Evolutionary conservation across 2,113 vertebrate species (phyloP).

Genomic region (Cyanoramphus novaezelandiae): DNA sequence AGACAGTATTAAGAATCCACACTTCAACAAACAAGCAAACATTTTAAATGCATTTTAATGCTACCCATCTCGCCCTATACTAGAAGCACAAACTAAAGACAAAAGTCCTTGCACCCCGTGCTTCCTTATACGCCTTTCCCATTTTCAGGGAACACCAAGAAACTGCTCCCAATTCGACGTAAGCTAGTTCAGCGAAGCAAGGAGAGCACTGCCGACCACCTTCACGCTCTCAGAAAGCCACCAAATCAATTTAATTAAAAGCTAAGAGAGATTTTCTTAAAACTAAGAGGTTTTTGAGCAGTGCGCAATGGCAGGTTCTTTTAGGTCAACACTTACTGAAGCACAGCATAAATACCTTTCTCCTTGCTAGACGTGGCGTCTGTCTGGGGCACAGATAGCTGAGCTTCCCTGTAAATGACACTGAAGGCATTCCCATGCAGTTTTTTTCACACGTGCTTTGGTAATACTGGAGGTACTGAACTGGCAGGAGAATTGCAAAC

Average conservation of each 20-base stretch:
- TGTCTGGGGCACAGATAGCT: neutral
- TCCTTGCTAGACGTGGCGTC: neutral
- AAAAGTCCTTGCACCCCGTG: neutral
- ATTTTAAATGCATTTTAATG: neutral
- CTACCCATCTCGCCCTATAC: neutral
- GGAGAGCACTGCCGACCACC: neutral
- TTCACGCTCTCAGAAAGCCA: neutral
- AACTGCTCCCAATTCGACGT: neutral
- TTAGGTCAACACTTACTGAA: neutral
- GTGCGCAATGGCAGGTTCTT: neutral
- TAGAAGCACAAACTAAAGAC: neutral
- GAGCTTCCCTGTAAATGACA: neutral
- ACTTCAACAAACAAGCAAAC: neutral
- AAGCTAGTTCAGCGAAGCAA: neutral
- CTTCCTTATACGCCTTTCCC: neutral
- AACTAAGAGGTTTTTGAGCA: neutral
- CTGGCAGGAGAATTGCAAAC: neutral
- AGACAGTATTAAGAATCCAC: neutral
- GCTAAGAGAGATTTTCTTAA: neutral
- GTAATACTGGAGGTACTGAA: neutral
- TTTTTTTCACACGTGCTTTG: neutral
- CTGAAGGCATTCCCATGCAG: fast-evolving
- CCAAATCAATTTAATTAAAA: neutral
- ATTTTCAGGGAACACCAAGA: neutral
- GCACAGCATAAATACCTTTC: neutral